Base-by-base conservation (phyloP, 2,113 vertebrate genomes). In the Psophia crepitans region DNA sequence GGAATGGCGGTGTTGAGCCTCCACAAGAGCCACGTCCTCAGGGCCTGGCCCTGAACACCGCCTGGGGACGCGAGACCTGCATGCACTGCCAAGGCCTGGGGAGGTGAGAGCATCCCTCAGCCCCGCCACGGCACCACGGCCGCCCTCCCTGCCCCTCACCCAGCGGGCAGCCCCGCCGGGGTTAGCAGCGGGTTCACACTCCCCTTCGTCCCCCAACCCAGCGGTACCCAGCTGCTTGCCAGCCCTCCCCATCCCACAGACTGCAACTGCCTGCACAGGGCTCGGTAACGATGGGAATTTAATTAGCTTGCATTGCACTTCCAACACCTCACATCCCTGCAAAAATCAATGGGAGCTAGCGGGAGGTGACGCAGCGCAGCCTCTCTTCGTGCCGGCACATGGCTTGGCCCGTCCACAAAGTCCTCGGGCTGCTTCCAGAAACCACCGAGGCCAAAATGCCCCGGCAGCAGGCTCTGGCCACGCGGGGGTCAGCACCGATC, bases 371-470 rank as follows among this genome's bases (percentile, higher is more conserved):
- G 15, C 18, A 1, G 41, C 9, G 2, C 44, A 54, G 63, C 48
- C 69, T 39, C 60, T 46, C 54, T 17, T 53, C 2, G 0, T 68
- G 32, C 71, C 2, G 0, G 48, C 84, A 51, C 3, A 0, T 0
- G 0, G 63, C 70, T 66, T 5, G 3, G 54, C 14, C 17, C 7
- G 4, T 20, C 8, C 89, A 41, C 77, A 68, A 24, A 49, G 30
- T 11, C 44, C n/a, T 35, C 8, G 9, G 18, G 28, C 48, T 61
- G n/a, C 35, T 91, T 61, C 28, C 58, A 43, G 33, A 84, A 15
- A 6, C 30, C 30, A 14, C 24, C 5, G 2, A 6, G 20, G 24
- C n/a, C 56, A 43, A 53, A 91, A 53, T 12, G 4, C 18, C 35
- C 41, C 6, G 0, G 12, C 18, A 20, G 16, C 4, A 8, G 10